Percentiles rank a stretch among this genome's conserved stretches.
phyloP scores from a whole-genome alignment of 2,888 invertebrate species.

The Acrocyrtus sp. region DNA sequence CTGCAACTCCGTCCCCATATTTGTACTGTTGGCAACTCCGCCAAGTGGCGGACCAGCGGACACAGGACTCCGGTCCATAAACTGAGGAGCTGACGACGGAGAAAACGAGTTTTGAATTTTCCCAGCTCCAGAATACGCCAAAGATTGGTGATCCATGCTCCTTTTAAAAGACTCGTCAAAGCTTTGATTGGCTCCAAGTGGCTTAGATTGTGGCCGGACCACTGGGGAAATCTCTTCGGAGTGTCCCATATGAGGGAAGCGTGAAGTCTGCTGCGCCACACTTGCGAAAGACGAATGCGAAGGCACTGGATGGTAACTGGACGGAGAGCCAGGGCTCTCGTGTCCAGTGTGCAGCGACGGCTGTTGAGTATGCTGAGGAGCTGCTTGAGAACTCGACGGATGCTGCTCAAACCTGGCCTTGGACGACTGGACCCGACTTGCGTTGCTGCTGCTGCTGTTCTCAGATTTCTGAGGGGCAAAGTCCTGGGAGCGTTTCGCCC shows the following conservation, averaged over 20 bases:
- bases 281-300: too few relatives aligned
- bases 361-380: too few relatives aligned
- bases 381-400: too few relatives aligned
- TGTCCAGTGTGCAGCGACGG: too few relatives aligned
- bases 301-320: too few relatives aligned
- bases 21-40: too few relatives aligned
- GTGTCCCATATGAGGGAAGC: constrained; percentile 12
- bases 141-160: constrained; percentile 45
- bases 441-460: constrained; percentile 20
- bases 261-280: neutral
- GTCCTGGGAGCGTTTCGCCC: constrained; percentile 54
- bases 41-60: neutral
- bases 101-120: neutral
- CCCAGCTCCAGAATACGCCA: neutral
- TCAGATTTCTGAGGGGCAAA: constrained; percentile 17
- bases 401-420: constrained; percentile 58
- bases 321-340: too few relatives aligned
- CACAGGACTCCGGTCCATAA: neutral
- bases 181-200: constrained; percentile 54
- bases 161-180: constrained; percentile 56
- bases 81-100: neutral
- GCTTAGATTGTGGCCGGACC: constrained; percentile 43
- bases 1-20: constrained; percentile 29
- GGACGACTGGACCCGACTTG: constrained; percentile 48
- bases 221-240: constrained; percentile 44